Evolutionary conservation across 2,888 invertebrate species (phyloP).

Genomic region (Apamea sordens): DNA sequence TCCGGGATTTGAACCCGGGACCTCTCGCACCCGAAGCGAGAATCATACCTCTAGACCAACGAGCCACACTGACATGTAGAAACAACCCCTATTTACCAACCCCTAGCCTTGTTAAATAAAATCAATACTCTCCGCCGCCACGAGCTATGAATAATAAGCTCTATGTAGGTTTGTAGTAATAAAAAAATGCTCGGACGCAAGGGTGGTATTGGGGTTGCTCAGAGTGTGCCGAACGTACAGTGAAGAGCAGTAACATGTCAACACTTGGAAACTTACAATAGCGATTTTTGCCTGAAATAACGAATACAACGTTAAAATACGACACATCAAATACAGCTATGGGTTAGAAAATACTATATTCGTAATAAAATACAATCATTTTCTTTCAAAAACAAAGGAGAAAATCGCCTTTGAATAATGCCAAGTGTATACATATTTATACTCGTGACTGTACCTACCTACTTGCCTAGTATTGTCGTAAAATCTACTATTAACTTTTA

Average conservation of each 20-base stretch:
- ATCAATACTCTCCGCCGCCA: conserved; percentile 22
- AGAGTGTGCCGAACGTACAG: background rate
- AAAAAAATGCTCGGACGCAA: background rate
- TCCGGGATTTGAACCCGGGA: conserved; percentile 81
- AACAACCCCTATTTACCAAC: conserved; percentile 43
- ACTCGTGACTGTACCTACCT: no score
- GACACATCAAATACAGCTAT: no score
- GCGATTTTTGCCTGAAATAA: no score
- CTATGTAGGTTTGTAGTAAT: background rate
- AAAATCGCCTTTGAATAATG: no score
- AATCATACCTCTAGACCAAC: conserved; percentile 85
- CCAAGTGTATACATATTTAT: no score
- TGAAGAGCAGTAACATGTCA: no score
- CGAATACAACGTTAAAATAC: no score
- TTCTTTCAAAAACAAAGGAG: no score
- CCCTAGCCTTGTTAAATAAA: conserved; percentile 25
- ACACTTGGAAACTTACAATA: no score
- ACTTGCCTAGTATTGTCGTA: no score
- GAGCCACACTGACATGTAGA: conserved; percentile 61
- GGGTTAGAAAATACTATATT: no score
- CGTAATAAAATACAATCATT: no score
- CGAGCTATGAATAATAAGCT: background rate
- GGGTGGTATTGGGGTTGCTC: background rate
- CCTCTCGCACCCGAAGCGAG: conserved; percentile 91
- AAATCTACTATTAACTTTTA: background rate